phyloP scores from a whole-genome alignment of 1,140 invertebrate species.

The Apis dorsata region DNA sequence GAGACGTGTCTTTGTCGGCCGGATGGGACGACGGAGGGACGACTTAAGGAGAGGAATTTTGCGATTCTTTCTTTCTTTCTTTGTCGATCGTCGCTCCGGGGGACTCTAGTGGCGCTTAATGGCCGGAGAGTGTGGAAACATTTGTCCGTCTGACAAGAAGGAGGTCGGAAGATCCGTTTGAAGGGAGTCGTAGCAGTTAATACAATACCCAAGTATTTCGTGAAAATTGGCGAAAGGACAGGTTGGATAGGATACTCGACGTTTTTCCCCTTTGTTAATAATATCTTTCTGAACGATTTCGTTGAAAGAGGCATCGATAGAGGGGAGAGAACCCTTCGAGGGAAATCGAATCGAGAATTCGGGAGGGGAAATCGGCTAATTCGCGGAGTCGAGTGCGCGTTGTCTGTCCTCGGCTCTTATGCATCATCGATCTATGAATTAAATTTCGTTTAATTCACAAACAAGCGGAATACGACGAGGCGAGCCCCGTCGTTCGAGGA shows the following conservation, averaged over 20 bases:
- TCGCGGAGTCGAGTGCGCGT: conserved; percentile 45
- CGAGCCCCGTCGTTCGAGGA: not conserved
- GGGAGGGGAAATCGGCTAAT: conserved; percentile 35
- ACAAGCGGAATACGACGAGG: conserved; percentile 41
- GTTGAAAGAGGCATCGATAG: conserved; percentile 17
- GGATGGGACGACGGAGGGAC: conserved; percentile 21
- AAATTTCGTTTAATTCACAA: conserved; percentile 57
- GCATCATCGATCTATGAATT: conserved; percentile 59
- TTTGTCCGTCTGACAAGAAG: not conserved
- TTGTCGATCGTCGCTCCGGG: conserved; percentile 4
- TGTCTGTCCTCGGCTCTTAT: conserved; percentile 20
- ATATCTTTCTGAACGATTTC: not conserved
- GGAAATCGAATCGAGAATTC: conserved; percentile 51
- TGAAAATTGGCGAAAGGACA: not conserved
- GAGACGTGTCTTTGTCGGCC: conserved; percentile 10
- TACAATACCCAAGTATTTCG: not conserved
- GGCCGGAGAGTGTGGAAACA: conserved; percentile 18
- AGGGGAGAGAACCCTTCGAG: not conserved
- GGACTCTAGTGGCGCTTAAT: conserved; percentile 11
- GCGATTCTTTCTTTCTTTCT: not conserved
- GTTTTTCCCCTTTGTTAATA: not conserved
- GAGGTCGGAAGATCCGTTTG: not conserved
- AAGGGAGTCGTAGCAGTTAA: not conserved
- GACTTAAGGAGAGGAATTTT: not conserved
- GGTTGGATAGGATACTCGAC: not conserved